These are phyloP conservation scores for Acronicta psi DNA, from an alignment of 2,888 invertebrate genomes.

Conservation along the genomic window DNA sequence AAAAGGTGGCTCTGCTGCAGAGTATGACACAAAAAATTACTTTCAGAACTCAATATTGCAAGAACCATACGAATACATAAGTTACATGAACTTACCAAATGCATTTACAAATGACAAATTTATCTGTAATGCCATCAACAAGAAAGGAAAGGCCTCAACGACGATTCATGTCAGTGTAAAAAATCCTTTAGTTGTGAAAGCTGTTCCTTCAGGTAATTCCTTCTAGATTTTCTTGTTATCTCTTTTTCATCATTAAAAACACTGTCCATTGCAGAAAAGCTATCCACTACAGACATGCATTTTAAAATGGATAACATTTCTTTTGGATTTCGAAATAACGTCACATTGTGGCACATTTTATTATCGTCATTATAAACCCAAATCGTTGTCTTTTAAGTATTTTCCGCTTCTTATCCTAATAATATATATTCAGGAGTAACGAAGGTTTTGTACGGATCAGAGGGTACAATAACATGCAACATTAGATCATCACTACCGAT, in stretches of 20 bases:
- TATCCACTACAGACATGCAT: too few species aligned
- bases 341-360: too few species aligned
- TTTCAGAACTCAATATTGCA: conserved; percentile 44
- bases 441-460: conserved; percentile 28
- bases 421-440: conserved; percentile 39
- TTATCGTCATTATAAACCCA: too few species aligned
- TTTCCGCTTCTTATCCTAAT: too few species aligned
- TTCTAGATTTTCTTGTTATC: not conserved
- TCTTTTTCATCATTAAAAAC: not conserved
- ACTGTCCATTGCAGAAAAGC: too few species aligned
- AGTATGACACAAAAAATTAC: too few species aligned
- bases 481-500: conserved; percentile 47
- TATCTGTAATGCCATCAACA: conserved; percentile 46
- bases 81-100: conserved; percentile 33
- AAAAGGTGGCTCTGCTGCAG: too few species aligned
- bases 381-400: too few species aligned
- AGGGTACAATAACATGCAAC: conserved; percentile 41
- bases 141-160: conserved; percentile 13
- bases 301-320: too few species aligned
- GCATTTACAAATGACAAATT: conserved; percentile 22
- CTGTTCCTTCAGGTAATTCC: conserved; percentile 32
- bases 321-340: too few species aligned
- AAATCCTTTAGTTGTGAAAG: conserved; percentile 40
- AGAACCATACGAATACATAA: conserved; percentile 48
- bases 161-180: conserved; percentile 36